Evolutionary conservation across 2,113 vertebrate genomes (phyloP).

Genomic region (Campylorhamphus procurvoides): DNA sequence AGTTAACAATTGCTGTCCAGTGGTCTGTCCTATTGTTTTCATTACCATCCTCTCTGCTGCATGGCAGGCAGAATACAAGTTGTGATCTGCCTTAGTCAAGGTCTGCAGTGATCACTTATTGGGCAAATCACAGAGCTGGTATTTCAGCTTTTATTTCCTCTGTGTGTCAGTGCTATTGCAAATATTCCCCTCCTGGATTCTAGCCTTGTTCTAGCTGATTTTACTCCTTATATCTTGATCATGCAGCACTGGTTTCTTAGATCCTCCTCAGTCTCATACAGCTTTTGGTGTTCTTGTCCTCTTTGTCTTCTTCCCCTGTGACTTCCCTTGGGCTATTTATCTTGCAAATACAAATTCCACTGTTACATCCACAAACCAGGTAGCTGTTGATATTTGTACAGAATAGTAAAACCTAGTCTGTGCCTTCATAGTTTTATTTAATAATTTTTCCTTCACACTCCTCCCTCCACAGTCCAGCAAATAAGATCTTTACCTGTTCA

Average conservation of each 20-base stretch:
- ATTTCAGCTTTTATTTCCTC: background rate
- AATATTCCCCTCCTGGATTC: background rate
- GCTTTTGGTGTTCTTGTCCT: background rate
- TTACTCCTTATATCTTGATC: background rate
- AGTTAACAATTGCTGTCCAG: background rate
- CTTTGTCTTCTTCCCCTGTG: background rate
- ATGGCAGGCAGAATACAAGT: background rate
- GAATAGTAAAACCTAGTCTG: background rate
- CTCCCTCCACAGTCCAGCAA: background rate
- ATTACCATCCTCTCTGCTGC: background rate
- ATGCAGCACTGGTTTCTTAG: background rate
- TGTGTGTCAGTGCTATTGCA: background rate
- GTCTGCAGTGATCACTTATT: background rate
- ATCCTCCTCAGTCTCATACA: background rate
- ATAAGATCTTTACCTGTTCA: background rate
- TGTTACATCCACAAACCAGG: background rate
- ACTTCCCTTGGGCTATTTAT: background rate
- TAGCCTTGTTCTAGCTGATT: background rate
- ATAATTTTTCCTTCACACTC: background rate
- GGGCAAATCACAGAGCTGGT: background rate
- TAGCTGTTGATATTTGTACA: background rate
- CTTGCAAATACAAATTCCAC: background rate
- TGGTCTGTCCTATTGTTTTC: background rate
- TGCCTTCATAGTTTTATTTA: background rate
- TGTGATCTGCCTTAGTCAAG: background rate